Base-by-base conservation (phyloP, 2,888 invertebrate genomes). In the Meiosimyza platycephala region DNA sequence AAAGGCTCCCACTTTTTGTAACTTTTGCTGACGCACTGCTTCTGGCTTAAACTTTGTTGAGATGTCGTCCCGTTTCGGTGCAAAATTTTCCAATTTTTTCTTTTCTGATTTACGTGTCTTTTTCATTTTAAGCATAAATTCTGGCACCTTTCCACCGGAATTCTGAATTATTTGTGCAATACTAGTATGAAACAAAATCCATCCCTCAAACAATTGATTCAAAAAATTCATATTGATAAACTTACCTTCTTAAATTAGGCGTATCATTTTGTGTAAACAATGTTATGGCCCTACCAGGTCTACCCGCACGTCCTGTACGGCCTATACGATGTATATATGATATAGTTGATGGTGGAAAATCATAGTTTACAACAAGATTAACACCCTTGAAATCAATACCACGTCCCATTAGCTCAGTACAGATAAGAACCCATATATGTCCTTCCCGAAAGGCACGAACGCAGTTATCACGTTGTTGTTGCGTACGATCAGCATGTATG, bases 371-470 rank as follows among this genome's bases (percentile, higher is more conserved):
- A 48, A 99, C 98, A 47, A 99, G 89, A 89, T 96, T 97, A 63
- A 99, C 96, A 1, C 97, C 97, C 81, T 95, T 95, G 87, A 99
- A 97, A 89, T 99, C 99, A 76, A 99, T 94, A 77, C 99, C 99
- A 78, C 99, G 92, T 0, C 96, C 95, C 95, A 99, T 94, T 77
- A 99, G 89, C 87, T 99, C 98, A 1, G 99, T 99, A 87, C 98
- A 98, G 79, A 99, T 95, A 71, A 99, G 89, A 70, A 99, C 93
- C 97, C 97, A 98, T 79, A 97, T 94, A 86, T 94, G 93, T 0
- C 98, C 98, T 84, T 94, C 92, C 60, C 98, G 93, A 88, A 99
- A 99, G 76, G 93, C 92, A 77, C 93, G 91, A 13, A 99, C 95
- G 16, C 95, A 95, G 85, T 95, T 95, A 85, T 98, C 98, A 69